Base-by-base conservation (phyloP, 2,888 invertebrate genomes). In the Melikaiella ostensackeni region DNA sequence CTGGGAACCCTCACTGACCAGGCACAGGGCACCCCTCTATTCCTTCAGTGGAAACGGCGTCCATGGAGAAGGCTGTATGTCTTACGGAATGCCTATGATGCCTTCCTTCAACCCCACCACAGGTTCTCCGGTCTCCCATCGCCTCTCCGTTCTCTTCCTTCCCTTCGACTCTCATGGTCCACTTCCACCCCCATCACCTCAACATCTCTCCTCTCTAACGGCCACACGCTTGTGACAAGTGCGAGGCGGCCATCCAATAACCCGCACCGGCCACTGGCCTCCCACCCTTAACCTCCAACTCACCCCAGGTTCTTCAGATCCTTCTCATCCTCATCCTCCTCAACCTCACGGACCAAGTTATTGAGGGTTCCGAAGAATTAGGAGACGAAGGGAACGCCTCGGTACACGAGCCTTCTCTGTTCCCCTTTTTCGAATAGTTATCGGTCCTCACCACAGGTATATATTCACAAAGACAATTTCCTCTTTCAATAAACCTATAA, bases 71-170 rank as follows among this genome's bases (percentile, higher is more conserved):
- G 82, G 84, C 84, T 85, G 84, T 88, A 86, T 86, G 86, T 90
- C 90, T 90, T 88, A 84, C 87, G 89, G 89, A 90, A 90, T 90
- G 88, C 88, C 88, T 89, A 89, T 88, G 89, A 89, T 88, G 88
- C 88, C 84, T 85, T 84, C 84, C 82, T 83, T 80, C 85, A 74
- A 80, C 85, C 82, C 84, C 83, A 80, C 82, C 61, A 74, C 79
- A 27, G 13, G 62, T 35, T 82, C 82, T 70, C 77, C 75, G n/a
- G 3, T 78, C 84, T 80, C 76, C 79, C 76, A 76, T 75, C 76
- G 70, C 78, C 75, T 70, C 76, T 61, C 75, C 75, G 42, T 75
- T 70, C 77, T 50, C 66, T 64, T 75, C 75, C 81, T 81, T 75
- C 77, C 70, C 79, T 82, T 80, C 76, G 75, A 78, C 79, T 78